Evolutionary conservation across 1,140 invertebrate species (phyloP), one percentile per base, ranked within the genome.

Genomic region (Rhysida immarginata): DNA sequence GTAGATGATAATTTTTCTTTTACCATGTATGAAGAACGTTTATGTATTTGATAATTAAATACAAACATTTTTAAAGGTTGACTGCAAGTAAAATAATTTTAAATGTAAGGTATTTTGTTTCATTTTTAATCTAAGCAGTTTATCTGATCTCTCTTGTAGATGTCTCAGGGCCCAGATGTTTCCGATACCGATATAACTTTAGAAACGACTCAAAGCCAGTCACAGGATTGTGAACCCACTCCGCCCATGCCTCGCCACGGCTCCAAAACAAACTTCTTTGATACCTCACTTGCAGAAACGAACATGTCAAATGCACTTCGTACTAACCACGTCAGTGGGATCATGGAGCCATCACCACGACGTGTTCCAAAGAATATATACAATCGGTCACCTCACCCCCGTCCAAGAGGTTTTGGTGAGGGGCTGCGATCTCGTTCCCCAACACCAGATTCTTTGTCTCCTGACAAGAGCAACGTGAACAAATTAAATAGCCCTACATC

Each of bases 231-330:
- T 72, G 90, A 94, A 69, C 87, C 90, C 26, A 91, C 89, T 59
- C 88, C 89, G 25, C 85, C 88, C 16, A 74, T 90, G 55, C 87
- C 90, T 69, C 78, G 87, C 61, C 85, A 91, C 60, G 90, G 87
- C 63, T 93, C 89, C 44, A 85, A 88, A 68, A 90, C 78, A 63
- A 95, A 94, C 73, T 87, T 95, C 71, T 94, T 92, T 75, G 76
- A 87, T 65, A 81, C 82, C 51, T 80, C 82, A 58, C 73, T 77
- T 52, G 63, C 69, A 72, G 63, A 62, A 55, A 64, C 66, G 59
- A 73, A 78, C 60, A 74, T 51, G 72, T 42, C 51, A 35, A 43
- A 43, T 52, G 56, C 56, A 26, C 49, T 59, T 26, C 21, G 54
- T 49, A 26, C 58, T 55, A 59, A 48, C 45, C 26, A 21, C 24